Base-by-base conservation (phyloP, 92 coral and sea anemone genomes). In the Epizoanthus stellaris region DNA sequence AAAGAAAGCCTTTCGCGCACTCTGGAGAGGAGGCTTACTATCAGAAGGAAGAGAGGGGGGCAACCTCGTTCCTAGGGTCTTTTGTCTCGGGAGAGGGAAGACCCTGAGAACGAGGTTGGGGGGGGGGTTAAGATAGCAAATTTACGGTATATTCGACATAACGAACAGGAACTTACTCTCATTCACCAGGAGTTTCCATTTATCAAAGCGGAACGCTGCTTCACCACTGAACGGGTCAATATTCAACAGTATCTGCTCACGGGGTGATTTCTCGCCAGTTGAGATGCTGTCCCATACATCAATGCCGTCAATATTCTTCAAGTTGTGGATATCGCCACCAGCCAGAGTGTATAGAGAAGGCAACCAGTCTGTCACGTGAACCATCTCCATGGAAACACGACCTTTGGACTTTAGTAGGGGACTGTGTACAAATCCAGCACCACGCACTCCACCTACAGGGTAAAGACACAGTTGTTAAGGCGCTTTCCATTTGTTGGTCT, bases 301-400 rank as follows among this genome's bases (percentile, higher is more conserved):
- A 9, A 52, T 82, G 16, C 98, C 98, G 47, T 94, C 98, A n/a
- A 87, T 67, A 23, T 67, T 66, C 10, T 63, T 77, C 75, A 94
- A 67, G 70, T 94, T 85, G 61, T 88, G 92, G 30, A 94, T 66
- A 80, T 94, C 91, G 8, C 98, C 98, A 21, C 98, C 98, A 0
- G 93, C 98, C 34, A 82, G 84, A 38, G 68, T 72, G 70, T 94
- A 92, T 82, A 94, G 77, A 10, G 98, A 92, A 11, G 98, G 98
- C 49, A 94, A 85, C 98, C 98, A 94, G 88, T 94, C 98, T 7
- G 92, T 89, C 77, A 88, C 98, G 80, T 94, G 98, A 87, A 94
- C 87, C 86, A 94, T 74, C 14, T 94, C 89, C 86, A 91, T 92
- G 93, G 92, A 85, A 70, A 92, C 95, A 40, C 98, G 95, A 65